Evolutionary conservation across 2,797 vertebrate species (phyloP).

Genomic region (Prunella strophiata): DNA sequence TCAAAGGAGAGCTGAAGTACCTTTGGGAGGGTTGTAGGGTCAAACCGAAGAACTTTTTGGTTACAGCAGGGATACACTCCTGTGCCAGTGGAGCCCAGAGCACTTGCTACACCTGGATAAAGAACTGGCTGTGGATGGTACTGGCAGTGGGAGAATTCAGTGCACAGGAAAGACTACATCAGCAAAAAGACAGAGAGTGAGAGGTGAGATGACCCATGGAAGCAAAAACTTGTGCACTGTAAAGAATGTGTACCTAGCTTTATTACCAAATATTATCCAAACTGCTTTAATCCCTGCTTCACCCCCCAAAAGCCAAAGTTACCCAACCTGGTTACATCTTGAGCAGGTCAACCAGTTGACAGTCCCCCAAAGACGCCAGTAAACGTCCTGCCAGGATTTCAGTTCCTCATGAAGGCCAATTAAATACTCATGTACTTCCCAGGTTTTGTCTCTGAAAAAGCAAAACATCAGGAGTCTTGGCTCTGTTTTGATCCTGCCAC

Average conservation of each 20-base stretch:
- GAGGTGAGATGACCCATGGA: not conserved
- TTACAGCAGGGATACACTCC: conserved; percentile 95
- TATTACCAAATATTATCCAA: not conserved
- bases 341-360: conserved; percentile 91
- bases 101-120: conserved; percentile 80
- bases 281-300: not conserved
- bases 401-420: conserved; percentile 88
- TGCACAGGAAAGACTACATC: conserved; percentile 88
- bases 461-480: not conserved
- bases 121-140: conserved; percentile 90
- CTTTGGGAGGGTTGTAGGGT: conserved; percentile 83
- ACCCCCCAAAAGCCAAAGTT: not conserved
- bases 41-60: conserved; percentile 93
- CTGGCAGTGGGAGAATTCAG: conserved; percentile 91
- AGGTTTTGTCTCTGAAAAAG: conserved; percentile 88
- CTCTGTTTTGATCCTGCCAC: not conserved
- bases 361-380: conserved; percentile 96
- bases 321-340: conserved; percentile 85
- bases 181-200: not conserved
- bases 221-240: not conserved
- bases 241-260: not conserved
- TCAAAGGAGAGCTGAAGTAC: conserved; percentile 47
- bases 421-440: conserved; percentile 93
- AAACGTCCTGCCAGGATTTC: conserved; percentile 95
- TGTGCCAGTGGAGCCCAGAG: conserved; percentile 81